Base-by-base conservation (phyloP, 2,113 vertebrate genomes). In the Zapus hudsonius region DNA sequence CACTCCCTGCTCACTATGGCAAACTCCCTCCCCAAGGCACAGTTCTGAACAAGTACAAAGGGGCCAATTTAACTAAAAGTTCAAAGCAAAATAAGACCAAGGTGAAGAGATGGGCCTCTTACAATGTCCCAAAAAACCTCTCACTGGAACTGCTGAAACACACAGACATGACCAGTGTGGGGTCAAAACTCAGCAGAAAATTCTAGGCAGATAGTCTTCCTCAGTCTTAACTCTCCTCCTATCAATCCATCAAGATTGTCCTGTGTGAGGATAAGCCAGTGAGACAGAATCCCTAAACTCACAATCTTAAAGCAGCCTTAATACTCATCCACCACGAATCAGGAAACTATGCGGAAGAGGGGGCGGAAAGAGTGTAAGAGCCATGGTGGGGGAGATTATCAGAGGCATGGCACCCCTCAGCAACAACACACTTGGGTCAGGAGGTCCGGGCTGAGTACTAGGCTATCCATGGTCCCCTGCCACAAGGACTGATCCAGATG, bases 11-110 rank as follows among this genome's bases (percentile, higher is more conserved):
- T 87, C 92, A 64, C 61, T n/a, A 36, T 36, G 1, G 11, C 55
- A 84, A 82, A 64, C 67, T 86, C 36, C 11, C 42, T 81, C 36
- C 55, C 86, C 42, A 73, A 61, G 70, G 88, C 79, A 72, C 47
- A 25, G 29, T 89, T 95, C 92, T 47, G 91, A 96, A 95, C 79
- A 89, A 75, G 8, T 74, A 33, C 36, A 74, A 94, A 69, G 95
- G 90, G 85, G 85, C 70, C 75, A 92, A 64, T 74, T 95, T 93
- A 92, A 84, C 80, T 84, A 57, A 93, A 94, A 96, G 88, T 83
- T 94, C 90, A 93, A 80, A 88, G 82, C 88, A 81, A 76, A 96
- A 55, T 72, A 95, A 93, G 86, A 84, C 29, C 23, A 74, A 59
- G 86, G 75, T 87, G 75, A 93, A 83, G 4, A 92, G 57, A 92